Evolutionary conservation across 2,888 invertebrate species (phyloP), one percentile per base, ranked within the genome.

Genomic region (Teleiodes luculella): DNA sequence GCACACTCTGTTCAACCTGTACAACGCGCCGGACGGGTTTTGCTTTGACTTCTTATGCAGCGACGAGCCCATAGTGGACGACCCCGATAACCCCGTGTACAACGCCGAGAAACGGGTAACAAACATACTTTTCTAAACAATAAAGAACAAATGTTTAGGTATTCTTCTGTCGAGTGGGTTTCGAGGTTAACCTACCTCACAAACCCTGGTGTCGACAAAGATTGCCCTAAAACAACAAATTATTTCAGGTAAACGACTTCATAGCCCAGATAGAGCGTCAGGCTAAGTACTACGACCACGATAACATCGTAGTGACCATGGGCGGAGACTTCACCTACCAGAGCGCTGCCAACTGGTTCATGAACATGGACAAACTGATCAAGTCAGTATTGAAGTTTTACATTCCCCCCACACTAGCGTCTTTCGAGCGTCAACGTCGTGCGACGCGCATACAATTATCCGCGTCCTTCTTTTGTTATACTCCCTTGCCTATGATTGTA

Each of bases 271-370:
- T 92, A 46, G 85, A 89, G 54, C 78, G 80, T 4, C 94, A 96
- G 90, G 91, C 94, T 0, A 82, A 87, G 39, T 89, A 90, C 61
- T 95, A 94, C 74, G 91, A 92, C 52, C 95, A 96, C 16, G 94
- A 95, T 72, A 95, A 97, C 70, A 91, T 97, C 0, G 91, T 96
- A 74, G 90, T 97, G 61, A 95, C 97, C 0, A 97, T 97, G 97
- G 97, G 97, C 0, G 95, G 95, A 52, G 97, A 98, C 86, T 98
- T 98, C 77, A 94, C 95, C 14, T 98, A 95, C 80, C 94, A 94
- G 80, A 93, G 95, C 69, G 97, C 97, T 0, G 91, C 93, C 63
- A 91, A 92, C 68, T 96, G 95, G 92, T 98, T 92, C 77, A 93
- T 92, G 76, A 97, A 97, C 72, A 88, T 97, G 83, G 97, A 98